Evolutionary conservation across 2,888 invertebrate species (phyloP).

Genomic region (Acronicta psi): DNA sequence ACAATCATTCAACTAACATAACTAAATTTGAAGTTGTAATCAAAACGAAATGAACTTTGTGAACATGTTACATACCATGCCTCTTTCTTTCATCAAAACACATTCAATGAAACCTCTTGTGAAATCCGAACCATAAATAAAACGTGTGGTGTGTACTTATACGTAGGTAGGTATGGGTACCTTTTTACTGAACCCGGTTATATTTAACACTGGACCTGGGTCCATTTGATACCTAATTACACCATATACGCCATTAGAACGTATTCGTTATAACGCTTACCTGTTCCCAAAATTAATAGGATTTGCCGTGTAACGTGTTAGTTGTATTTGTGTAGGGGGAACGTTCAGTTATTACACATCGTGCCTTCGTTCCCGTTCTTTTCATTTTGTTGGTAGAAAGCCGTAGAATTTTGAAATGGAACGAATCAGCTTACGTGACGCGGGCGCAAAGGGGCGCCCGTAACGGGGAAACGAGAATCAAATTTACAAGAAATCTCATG

Average conservation of each 20-base stretch:
- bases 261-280: constrained; percentile 6
- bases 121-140: constrained; percentile 25
- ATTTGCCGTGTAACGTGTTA: constrained; percentile 10
- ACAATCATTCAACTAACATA: neutral
- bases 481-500: constrained; percentile 64
- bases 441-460: constrained; percentile 43
- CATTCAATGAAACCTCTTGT: constrained; percentile 32
- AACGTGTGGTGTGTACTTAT: constrained; percentile 6
- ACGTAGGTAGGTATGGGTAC: neutral
- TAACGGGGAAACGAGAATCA: constrained; percentile 54
- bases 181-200: constrained; percentile 20
- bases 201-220: constrained; percentile 9
- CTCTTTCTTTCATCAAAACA: constrained; percentile 24
- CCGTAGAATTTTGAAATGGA: constrained; percentile 51
- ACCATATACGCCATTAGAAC: constrained; percentile 5
- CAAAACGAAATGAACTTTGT: constrained; percentile 13
- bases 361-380: constrained; percentile 30
- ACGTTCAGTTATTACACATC: constrained; percentile 32
- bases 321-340: constrained; percentile 10
- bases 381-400: constrained; percentile 37
- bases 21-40: constrained; percentile 5
- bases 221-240: constrained; percentile 22
- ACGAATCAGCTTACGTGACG: constrained; percentile 57
- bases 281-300: constrained; percentile 29
- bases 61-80: constrained; percentile 17